A percentile compares a stretch with the other conserved stretches of the same genome.
Evolutionary conservation across 1,140 invertebrate genomes (phyloP).

Genomic region (Trachymyrmex septentrionalis): DNA sequence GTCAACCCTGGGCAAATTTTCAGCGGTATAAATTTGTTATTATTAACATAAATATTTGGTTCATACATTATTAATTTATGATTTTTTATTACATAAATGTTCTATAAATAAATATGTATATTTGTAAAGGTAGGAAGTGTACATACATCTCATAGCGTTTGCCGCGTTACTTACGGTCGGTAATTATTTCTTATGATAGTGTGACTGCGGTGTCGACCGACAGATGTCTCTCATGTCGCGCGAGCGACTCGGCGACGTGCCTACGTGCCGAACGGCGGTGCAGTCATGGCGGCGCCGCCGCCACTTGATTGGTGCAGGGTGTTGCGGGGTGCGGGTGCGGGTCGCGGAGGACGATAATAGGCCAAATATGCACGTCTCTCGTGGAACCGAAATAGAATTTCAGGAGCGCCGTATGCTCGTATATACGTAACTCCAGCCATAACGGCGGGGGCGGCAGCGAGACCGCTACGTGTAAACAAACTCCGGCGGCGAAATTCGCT

Average conservation of each 20-base stretch:
- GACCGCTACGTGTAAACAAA: conserved; percentile 13
- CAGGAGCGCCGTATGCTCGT: conserved; percentile 3
- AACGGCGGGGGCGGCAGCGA: neutral
- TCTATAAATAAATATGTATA: too few species aligned
- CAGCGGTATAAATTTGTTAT: too few species aligned
- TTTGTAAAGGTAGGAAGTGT: too few species aligned
- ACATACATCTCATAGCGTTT: too few species aligned
- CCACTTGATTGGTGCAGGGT: neutral
- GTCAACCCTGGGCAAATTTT: too few species aligned
- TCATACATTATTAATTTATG: too few species aligned
- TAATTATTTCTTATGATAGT: neutral
- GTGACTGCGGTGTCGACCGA: neutral
- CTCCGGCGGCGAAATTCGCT: conserved; percentile 22
- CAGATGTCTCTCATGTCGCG: conserved; percentile 19
- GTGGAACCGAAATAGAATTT: conserved; percentile 66
- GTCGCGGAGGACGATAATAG: conserved; percentile 72
- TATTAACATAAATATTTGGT: too few species aligned
- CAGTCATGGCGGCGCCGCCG: conserved; percentile 74
- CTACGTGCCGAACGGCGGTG: conserved; percentile 78
- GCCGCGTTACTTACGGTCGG: too few species aligned
- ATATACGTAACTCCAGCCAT: conserved; percentile 9
- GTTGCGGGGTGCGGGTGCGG: conserved; percentile 20
- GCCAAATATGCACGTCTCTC: conserved; percentile 67
- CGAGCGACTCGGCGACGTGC: conserved; percentile 30
- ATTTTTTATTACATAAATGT: too few species aligned